Conservation (phyloP, 2,797 vertebrate genomes). For the Acanthurus lineatus region DNA sequence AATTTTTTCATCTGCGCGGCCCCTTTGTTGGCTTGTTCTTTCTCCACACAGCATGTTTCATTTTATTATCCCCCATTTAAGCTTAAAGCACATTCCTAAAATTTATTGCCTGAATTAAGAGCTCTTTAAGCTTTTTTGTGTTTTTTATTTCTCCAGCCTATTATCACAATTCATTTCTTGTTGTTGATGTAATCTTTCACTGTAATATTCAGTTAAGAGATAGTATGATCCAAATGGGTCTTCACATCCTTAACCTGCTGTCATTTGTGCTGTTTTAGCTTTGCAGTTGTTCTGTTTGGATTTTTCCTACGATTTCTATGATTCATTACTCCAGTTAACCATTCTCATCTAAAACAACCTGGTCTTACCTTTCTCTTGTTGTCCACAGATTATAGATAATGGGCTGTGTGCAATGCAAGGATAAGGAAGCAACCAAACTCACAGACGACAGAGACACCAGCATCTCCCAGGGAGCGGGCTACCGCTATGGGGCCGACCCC, state of each 20-base stretch:
- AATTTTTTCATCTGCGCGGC: not conserved
- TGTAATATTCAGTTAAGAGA: not conserved
- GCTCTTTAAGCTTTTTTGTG: not conserved
- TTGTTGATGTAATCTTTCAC: conserved; percentile 10
- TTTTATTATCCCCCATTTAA: conserved; percentile 23
- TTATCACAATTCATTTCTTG: conserved; percentile 19
- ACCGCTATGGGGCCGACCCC: conserved; percentile 93
- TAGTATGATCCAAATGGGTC: no score
- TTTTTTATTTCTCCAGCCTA: not conserved
- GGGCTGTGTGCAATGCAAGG: conserved; percentile 99
- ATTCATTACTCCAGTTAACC: not conserved
- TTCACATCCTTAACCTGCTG: not conserved
- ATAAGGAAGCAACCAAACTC: conserved; percentile 97
- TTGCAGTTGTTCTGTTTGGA: not conserved
- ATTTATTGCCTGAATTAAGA: conserved; percentile 3
- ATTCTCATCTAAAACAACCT: not conserved
- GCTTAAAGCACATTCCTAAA: not conserved
- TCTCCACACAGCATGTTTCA: conserved; percentile 23
- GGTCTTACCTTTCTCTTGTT: conserved; percentile 12
- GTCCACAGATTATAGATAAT: conserved; percentile 93
- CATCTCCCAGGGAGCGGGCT: conserved; percentile 91
- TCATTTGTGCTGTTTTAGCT: no score
- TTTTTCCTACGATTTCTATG: not conserved
- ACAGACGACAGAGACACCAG: conserved; percentile 91
- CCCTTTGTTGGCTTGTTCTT: not conserved